Base-by-base conservation (phyloP, 2,888 invertebrate species). In the Rhingia rostrata region DNA sequence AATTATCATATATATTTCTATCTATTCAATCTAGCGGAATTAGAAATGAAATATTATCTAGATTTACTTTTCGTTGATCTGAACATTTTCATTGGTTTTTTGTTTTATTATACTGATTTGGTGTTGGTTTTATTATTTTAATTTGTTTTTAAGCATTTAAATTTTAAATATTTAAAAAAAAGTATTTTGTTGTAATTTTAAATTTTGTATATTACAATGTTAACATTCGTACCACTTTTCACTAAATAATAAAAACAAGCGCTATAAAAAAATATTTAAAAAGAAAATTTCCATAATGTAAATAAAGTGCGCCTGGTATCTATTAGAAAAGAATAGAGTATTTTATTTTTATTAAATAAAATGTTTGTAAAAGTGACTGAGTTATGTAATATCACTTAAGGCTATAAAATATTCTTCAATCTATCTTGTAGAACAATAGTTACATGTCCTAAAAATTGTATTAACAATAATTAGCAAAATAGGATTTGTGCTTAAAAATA, bases 141-240 rank as follows among this genome's bases (percentile, higher is more conserved):
- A 49, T 30, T 14, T 39, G 10, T 7, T 53, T 54, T 32, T 79
- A 2, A 64, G 67, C 67, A 70, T 51, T 60, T 78, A 10, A 47
- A 61, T 51, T 56, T 74, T 74, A 73, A 63, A 51, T 77, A 61
- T 41, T 12, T 10, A 49, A 61, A 49, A 56, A 69, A 54, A 14
- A 14, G 61, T 47, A 6, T 60, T 43, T 69, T 30, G 4, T 43
- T 72, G 45, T 22, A 12, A 4, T 32, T 53, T 61, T 47, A 47
- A 0, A 22, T 22, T 41, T 66, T 69, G 49, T 74, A 77, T 66
- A 66, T 66, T 78, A 82, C 78, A 82, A 82, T 82, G 82, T 82
- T 82, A 78, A 82, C 82, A 72, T 75, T 82, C 77, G 67, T 77
- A 35, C 33, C 53, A 6, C 22, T 4, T 41, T 41, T 10, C 33